Percentiles rank a stretch among this genome's conserved stretches.
phyloP scores from a whole-genome alignment of 2,797 vertebrate species.

The Crenichthys baileyi region DNA sequence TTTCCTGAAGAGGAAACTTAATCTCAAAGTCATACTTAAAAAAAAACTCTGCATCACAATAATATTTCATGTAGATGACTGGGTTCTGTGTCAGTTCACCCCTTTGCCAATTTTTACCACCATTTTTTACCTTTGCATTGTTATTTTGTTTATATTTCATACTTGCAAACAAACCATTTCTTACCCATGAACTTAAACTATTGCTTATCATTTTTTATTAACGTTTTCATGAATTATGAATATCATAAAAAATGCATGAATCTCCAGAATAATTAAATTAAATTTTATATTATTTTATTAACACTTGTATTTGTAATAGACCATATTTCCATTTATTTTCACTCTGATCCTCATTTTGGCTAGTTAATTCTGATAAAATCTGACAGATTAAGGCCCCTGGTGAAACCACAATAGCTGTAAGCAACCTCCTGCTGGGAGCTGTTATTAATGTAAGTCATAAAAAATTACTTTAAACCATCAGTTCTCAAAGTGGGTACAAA shows the following conservation, averaged over 20 bases:
- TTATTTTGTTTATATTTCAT: background rate
- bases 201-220: background rate
- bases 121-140: background rate
- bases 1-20: slow-evolving; percentile 32
- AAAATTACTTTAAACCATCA: background rate
- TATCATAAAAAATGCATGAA: background rate
- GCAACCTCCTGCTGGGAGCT: background rate
- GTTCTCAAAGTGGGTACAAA: background rate
- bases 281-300: background rate
- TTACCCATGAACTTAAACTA: background rate
- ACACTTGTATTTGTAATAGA: background rate
- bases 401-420: background rate
- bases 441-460: background rate
- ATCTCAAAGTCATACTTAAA: slow-evolving; percentile 31
- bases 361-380: background rate
- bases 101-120: background rate
- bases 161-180: background rate
- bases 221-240: background rate
- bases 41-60: slow-evolving; percentile 34
- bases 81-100: background rate
- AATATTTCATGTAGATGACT: slow-evolving; percentile 29
- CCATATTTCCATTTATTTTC: background rate
- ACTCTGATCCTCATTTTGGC: background rate
- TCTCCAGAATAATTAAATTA: background rate
- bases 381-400: background rate